Evolutionary conservation across 23 tunicate species (phyloP), one percentile per base, ranked within the genome.

Genomic region (Trididemnum miniatum): DNA sequence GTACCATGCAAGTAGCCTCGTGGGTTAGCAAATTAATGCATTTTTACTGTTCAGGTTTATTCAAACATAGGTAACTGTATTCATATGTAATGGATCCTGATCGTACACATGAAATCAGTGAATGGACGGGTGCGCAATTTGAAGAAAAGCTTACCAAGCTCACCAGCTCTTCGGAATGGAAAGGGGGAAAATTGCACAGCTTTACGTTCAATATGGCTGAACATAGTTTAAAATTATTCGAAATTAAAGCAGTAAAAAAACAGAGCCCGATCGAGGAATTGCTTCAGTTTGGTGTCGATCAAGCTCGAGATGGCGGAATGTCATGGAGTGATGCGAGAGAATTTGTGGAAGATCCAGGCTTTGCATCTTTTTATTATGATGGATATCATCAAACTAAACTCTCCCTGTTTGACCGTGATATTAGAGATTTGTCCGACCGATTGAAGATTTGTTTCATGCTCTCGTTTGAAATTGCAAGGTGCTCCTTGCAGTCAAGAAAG

Each of bases 241-340:
- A 67, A 32, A 33, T 67, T 30, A 67, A 67, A 67, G 75, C 75
- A 30, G 32, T 67, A 38, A 67, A 67, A 67, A 67, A 32, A n/a
- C 75, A 67, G n/a, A 67, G 32, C n/a, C 75, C 75, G 32, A 67
- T 67, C 25, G 75, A 67, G n/a, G 75, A 67, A 22, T 3, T 67
- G 25, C 18, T 67, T 7, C 31, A 37, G 31, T 67, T 67, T n/a
- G 4, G 27, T 27, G 27, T 18, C 23, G 38, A 32, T 30, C 38
- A 67, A 7, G 12, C 22, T 3, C 2, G 4, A 67, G 5, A 12
- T 30, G 20, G 5, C 15, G 5, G 15, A 5, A 4, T 31, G 15
- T 67, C 75, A 5, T 67, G 75, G 75, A 38, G 32, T 2, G 38
- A 67, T 24, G 38, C 75, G 7, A 31, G 38, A 5, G 75, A 31